These are phyloP conservation scores for Apodemus agrarius DNA, from an alignment of 2,797 vertebrate genomes.

Conservation along the genomic window DNA sequence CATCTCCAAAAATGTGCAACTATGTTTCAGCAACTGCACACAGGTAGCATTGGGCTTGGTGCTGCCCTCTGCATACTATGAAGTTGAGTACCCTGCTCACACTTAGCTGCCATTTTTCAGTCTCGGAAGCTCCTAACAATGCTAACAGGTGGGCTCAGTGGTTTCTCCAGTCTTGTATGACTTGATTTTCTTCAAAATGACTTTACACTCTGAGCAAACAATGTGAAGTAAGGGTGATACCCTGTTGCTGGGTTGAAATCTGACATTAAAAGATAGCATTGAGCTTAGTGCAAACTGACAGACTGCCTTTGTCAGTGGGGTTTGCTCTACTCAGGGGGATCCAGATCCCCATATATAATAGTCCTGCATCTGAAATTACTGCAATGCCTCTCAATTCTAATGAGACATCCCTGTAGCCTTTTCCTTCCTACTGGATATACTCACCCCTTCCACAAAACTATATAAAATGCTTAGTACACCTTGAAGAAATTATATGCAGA, in stretches of 20 bases:
- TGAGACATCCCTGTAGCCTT: neutral
- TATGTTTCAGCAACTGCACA: neutral
- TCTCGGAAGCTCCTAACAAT: neutral
- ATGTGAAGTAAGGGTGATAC: neutral
- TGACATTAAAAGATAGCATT: neutral
- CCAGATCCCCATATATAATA: neutral
- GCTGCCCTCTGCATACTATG: neutral
- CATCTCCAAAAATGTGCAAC: neutral
- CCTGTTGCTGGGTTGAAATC: neutral
- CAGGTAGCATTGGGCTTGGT: neutral
- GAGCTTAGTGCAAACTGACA: neutral
- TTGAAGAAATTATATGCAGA: neutral
- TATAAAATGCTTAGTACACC: neutral
- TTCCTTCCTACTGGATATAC: neutral
- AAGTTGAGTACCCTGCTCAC: neutral
- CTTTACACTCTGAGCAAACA: neutral
- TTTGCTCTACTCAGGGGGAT: neutral
- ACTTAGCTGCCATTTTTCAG: neutral
- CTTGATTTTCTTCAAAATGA: neutral
- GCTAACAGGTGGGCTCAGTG: neutral
- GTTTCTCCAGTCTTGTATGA: neutral
- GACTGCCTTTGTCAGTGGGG: neutral
- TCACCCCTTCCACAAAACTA: neutral
- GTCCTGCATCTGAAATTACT: neutral
- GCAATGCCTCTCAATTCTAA: neutral